phyloP scores from a whole-genome alignment of 2,113 vertebrate species.

The Callospermophilus lateralis region DNA sequence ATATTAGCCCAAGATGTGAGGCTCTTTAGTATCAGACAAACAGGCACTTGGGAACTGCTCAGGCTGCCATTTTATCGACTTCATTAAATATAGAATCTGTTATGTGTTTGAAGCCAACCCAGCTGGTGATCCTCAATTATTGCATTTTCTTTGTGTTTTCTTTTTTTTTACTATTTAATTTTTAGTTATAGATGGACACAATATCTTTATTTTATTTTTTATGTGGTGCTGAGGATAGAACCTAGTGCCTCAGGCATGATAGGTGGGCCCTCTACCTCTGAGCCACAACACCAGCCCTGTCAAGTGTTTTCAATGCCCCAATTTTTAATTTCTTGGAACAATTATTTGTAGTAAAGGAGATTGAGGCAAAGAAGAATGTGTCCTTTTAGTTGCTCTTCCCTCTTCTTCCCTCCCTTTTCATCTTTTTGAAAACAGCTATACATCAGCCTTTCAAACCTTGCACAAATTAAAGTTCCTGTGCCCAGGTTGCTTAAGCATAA shows the following conservation, averaged over 20 bases:
- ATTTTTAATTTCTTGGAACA: slow-evolving; percentile 58
- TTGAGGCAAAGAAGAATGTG: slow-evolving; percentile 30
- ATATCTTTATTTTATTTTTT: no score
- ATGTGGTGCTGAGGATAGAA: no score
- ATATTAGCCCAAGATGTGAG: slow-evolving; percentile 15
- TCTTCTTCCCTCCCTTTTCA: slow-evolving; percentile 24
- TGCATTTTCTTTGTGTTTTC: slow-evolving; percentile 11
- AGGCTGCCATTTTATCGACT: slow-evolving; percentile 49
- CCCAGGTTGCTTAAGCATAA: slow-evolving; percentile 28
- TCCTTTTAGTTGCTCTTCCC: slow-evolving; percentile 31
- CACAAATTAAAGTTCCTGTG: slow-evolving; percentile 54
- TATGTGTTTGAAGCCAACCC: slow-evolving; percentile 41
- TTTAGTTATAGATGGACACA: no score
- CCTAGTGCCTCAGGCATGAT: no score
- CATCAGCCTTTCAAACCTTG: neutral
- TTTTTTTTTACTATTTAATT: no score
- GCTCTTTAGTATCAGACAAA: slow-evolving; percentile 44
- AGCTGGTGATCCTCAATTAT: neutral
- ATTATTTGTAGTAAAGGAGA: slow-evolving; percentile 65
- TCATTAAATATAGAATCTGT: slow-evolving; percentile 61
- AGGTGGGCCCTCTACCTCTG: no score
- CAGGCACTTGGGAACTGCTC: slow-evolving; percentile 48
- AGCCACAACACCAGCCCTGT: neutral
- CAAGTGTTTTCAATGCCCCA: slow-evolving; percentile 34
- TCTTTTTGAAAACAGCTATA: slow-evolving; percentile 59